These are phyloP conservation scores for Grus americana DNA, from an alignment of 2,113 vertebrate genomes.

Conservation along the genomic window DNA sequence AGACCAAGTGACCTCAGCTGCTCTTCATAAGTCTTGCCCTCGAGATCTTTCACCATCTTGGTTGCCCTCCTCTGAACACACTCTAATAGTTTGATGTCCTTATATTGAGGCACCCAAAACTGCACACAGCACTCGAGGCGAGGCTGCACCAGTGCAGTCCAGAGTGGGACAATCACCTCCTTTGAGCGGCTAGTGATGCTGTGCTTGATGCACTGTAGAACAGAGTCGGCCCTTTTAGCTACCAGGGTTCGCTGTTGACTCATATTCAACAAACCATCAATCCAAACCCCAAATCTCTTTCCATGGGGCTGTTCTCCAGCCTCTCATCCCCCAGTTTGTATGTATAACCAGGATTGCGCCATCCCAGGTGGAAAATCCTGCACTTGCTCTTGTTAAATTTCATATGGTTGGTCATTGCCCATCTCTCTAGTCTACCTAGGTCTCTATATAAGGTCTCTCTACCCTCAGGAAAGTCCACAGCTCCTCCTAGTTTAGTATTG, in stretches of 20 bases:
- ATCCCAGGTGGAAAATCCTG: not conserved
- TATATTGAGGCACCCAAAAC: not conserved
- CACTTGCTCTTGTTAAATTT: not conserved
- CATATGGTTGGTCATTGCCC: not conserved
- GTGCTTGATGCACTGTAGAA: not conserved
- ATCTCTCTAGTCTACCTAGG: not conserved
- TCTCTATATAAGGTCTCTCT: not conserved
- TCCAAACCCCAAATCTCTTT: not conserved
- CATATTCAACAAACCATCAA: not conserved
- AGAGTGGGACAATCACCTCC: not conserved
- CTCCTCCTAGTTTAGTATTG: not conserved
- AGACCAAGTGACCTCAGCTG: not conserved
- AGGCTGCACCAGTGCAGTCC: not conserved
- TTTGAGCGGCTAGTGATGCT: fast-evolving
- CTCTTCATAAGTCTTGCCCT: too few species aligned
- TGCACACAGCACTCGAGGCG: too few species aligned
- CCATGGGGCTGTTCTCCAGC: not conserved
- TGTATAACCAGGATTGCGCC: not conserved
- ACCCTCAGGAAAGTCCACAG: not conserved
- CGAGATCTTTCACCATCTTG: too few species aligned
- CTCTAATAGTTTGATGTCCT: too few species aligned
- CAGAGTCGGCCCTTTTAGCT: not conserved
- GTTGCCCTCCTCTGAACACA: too few species aligned
- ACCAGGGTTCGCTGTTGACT: not conserved
- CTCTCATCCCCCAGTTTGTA: fast-evolving